Evolutionary conservation across 2,113 vertebrate genomes (phyloP).

Genomic region (Conger conger): DNA sequence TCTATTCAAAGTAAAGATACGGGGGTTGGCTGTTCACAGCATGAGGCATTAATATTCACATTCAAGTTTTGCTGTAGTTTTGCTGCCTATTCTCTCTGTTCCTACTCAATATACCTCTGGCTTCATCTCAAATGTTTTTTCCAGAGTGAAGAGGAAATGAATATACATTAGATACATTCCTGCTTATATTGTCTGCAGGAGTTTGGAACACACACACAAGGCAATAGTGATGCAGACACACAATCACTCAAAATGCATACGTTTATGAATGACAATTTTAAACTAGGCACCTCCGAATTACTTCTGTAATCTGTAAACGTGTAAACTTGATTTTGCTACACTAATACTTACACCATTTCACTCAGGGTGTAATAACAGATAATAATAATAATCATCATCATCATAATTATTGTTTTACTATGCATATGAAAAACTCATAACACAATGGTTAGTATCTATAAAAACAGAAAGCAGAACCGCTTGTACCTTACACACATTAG

Average conservation of each 20-base stretch:
- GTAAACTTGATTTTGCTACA: too few species aligned
- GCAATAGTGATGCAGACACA: not conserved
- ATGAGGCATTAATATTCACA: not conserved
- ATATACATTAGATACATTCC: not conserved
- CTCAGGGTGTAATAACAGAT: too few species aligned
- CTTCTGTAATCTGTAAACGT: too few species aligned
- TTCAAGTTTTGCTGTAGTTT: not conserved
- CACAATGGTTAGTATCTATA: not conserved
- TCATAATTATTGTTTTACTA: too few species aligned
- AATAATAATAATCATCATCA: not conserved
- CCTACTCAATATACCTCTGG: not conserved
- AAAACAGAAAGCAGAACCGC: not conserved
- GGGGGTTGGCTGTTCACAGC: not conserved
- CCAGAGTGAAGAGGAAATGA: not conserved
- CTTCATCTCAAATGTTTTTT: not conserved
- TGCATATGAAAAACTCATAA: too few species aligned
- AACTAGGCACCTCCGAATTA: too few species aligned
- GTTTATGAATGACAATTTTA: too few species aligned
- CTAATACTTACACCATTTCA: too few species aligned
- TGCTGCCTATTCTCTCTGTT: not conserved
- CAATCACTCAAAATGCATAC: not conserved
- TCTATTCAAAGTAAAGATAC: not conserved
- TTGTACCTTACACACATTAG: not conserved
- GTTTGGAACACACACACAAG: too few species aligned
- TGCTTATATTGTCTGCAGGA: not conserved